Evolutionary conservation across 2,888 invertebrate genomes (phyloP).

Genomic region (Polydrusus pterygomalis): DNA sequence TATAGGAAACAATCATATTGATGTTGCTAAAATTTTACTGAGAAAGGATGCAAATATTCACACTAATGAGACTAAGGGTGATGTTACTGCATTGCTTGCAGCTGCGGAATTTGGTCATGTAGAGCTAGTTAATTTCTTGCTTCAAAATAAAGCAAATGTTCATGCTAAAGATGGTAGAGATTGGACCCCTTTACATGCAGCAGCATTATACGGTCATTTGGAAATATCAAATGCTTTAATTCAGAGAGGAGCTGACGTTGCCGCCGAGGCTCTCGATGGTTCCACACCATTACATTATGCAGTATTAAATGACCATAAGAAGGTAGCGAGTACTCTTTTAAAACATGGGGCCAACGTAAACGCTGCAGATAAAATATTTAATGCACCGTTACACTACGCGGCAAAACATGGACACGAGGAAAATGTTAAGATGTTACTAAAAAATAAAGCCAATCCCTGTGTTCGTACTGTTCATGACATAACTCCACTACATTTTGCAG

Average conservation of each 20-base stretch:
- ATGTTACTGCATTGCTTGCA: conserved; percentile 69
- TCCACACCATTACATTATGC: conserved; percentile 17
- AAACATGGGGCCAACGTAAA: conserved; percentile 49
- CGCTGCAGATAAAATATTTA: neutral
- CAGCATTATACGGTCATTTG: conserved; percentile 25
- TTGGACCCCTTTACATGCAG: conserved; percentile 30
- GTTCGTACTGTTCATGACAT: conserved; percentile 3
- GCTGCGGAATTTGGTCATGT: conserved; percentile 74
- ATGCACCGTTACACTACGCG: conserved; percentile 9
- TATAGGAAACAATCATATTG: conserved; percentile 24
- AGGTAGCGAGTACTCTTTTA: conserved; percentile 38
- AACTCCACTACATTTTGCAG: conserved; percentile 47
- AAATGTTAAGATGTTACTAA: conserved; percentile 5
- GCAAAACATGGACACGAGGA: conserved; percentile 1
- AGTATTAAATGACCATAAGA: conserved; percentile 31
- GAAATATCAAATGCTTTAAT: conserved; percentile 27
- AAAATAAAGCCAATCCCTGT: neutral
- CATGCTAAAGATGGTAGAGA: conserved; percentile 67
- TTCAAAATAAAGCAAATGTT: conserved; percentile 70
- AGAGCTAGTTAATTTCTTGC: conserved; percentile 65
- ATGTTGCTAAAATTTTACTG: conserved; percentile 30
- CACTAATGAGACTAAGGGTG: too few relatives aligned
- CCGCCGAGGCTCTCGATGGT: conserved; percentile 23
- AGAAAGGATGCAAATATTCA: too few relatives aligned
- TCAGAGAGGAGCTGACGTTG: conserved; percentile 30